Percentiles rank a stretch among this genome's conserved stretches.
Conservation (phyloP, 2,888 invertebrate species). For the Malthinus flaveolus region DNA sequence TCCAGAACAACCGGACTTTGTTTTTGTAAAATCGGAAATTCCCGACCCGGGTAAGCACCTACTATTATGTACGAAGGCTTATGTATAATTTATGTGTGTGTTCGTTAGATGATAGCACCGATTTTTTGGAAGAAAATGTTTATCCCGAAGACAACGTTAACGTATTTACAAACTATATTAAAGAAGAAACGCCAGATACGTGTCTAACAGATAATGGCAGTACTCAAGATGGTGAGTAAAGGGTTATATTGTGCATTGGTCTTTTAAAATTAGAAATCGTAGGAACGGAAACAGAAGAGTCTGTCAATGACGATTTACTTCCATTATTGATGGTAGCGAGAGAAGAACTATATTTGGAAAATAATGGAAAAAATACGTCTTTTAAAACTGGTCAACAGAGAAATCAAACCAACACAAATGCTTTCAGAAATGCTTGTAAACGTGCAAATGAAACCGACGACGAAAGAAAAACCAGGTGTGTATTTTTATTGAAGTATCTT, state of each 20-base stretch:
- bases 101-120: background rate
- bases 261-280: background rate
- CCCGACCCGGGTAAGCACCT: background rate
- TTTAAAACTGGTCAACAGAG: background rate
- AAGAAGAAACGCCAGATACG: background rate
- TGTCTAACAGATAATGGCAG: too few species aligned
- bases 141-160: background rate
- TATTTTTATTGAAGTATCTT: too few species aligned
- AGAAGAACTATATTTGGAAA: background rate
- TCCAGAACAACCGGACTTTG: background rate
- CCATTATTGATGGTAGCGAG: constrained; percentile 2
- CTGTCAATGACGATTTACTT: background rate
- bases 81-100: background rate
- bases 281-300: background rate
- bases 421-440: constrained; percentile 9
- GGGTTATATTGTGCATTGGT: background rate
- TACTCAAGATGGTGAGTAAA: background rate
- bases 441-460: constrained; percentile 14
- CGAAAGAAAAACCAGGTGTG: constrained; percentile 7
- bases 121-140: too few species aligned
- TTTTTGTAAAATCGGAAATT: constrained; percentile 6
- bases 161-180: background rate
- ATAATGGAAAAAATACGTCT: too few species aligned
- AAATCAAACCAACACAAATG: constrained; percentile 7
- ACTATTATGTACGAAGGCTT: background rate